Percentiles rank a stretch among this genome's conserved stretches.
These are phyloP conservation scores for Macrosoma leucophasiata DNA, from an alignment of 2,888 invertebrate genomes.

Conservation along the genomic window DNA sequence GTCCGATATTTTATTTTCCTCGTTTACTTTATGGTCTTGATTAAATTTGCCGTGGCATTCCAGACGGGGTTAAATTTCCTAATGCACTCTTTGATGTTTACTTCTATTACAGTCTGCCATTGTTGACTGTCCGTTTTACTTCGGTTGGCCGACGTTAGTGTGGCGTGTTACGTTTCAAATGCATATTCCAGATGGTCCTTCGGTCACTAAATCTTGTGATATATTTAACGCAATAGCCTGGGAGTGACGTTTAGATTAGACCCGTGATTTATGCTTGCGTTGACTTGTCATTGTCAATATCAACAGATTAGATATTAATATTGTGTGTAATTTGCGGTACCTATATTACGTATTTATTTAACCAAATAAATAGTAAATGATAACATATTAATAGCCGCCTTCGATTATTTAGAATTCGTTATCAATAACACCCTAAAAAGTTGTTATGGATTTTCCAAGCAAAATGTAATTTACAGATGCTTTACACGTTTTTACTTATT, in stretches of 20 bases:
- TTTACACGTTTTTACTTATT: slow-evolving; percentile 1
- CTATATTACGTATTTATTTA: no score
- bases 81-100: slow-evolving; percentile 14
- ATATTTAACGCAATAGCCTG: slow-evolving; percentile 38
- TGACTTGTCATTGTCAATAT: slow-evolving; percentile 55
- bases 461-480: no score
- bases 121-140: no score
- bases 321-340: no score
- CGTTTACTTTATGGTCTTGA: slow-evolving; percentile 25
- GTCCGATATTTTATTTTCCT: slow-evolving; percentile 25
- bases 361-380: no score
- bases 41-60: slow-evolving; percentile 27
- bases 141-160: slow-evolving; percentile 8
- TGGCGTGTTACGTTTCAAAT: slow-evolving; percentile 19
- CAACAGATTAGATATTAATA: no score
- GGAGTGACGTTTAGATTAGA: slow-evolving; percentile 53
- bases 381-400: no score
- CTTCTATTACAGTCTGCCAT: slow-evolving; percentile 2
- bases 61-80: no score
- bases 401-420: no score
- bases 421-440: no score
- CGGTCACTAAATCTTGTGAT: slow-evolving; percentile 30
- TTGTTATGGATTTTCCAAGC: no score
- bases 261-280: slow-evolving; percentile 56
- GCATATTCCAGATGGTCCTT: slow-evolving; percentile 22